Evolutionary conservation across 2,888 invertebrate genomes (phyloP).

Genomic region (Drosophila acutilabella): DNA sequence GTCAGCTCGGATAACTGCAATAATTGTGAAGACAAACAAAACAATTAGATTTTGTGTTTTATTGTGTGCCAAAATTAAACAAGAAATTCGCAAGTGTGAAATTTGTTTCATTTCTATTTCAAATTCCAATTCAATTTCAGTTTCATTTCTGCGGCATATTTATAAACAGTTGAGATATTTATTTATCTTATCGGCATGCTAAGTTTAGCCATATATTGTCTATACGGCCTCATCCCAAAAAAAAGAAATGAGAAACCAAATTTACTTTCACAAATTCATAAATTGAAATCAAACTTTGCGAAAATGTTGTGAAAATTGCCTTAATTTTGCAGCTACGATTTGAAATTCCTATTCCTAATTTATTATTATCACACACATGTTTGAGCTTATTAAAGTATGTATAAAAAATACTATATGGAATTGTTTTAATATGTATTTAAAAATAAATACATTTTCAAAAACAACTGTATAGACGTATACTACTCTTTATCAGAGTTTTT

Average conservation of each 20-base stretch:
- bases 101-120: constrained; percentile 24
- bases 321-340: neutral
- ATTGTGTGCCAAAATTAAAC: constrained; percentile 5
- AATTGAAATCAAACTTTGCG: neutral
- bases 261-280: constrained; percentile 5
- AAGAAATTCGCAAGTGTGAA: constrained; percentile 8
- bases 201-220: constrained; percentile 24
- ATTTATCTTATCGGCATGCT: constrained; percentile 43
- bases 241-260: constrained; percentile 1
- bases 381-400: neutral
- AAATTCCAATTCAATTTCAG: constrained; percentile 23
- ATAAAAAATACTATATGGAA: neutral
- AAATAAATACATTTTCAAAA: neutral
- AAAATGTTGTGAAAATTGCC: neutral
- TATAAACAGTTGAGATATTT: constrained; percentile 50
- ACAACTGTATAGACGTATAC: neutral
- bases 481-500: neutral
- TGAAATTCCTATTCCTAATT: neutral
- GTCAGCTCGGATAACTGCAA: constrained; percentile 95
- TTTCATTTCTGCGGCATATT: constrained; percentile 35
- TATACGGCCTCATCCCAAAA: constrained; percentile 38
- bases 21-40: constrained; percentile 42
- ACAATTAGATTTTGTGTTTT: constrained; percentile 8
- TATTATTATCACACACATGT: neutral
- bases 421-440: constrained; percentile 2